Base-by-base conservation (phyloP, 2,888 invertebrate genomes). In the Ecdyonurus torrentis region DNA sequence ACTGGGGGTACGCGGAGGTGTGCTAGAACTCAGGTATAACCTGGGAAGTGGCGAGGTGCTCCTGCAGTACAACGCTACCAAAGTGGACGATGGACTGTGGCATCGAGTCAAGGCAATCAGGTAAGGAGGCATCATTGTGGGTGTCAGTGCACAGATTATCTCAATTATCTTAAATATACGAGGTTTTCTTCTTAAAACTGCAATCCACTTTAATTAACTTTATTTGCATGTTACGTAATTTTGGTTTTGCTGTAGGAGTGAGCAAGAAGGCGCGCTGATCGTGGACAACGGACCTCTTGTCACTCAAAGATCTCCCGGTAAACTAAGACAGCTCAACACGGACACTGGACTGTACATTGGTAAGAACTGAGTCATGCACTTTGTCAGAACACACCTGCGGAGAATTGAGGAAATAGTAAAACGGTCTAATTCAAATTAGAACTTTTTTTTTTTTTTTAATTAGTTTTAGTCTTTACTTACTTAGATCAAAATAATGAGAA, bases 271-370 rank as follows among this genome's bases (percentile, higher is more conserved):
- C 7, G 86, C 88, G 24, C 76, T 96, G 62, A 86, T 90, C 69
- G 89, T 96, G n/a, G 95, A 96, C 75, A 89, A 89, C 59, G 83
- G 89, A 62, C 87, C 88, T 61, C 85, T 89, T 2, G 81, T 87
- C 24, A 87, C 89, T 1, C 85, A 86, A 60, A 84, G 87, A 68
- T 88, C 93, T 15, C 91, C 91, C 0, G 94, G 94, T 61, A 85
- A 85, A 71, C 81, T 91, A 66, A 85, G 87, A 68, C 89, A 90
- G 73, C 79, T 92, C 59, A 91, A 92, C 74, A 89, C 90, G 15
- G 87, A 92, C 71, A 89, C 90, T 66, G 90, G 92, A 67, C 83
- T 95, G 61, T 95, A 87, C 76, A 85, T 95, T 70, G 95, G 95
- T 91, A 76, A 78, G 78, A 70, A 37, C 2, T 53, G 22, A 10